These are phyloP conservation scores for Neodon shergylaensis DNA, from an alignment of 2,113 vertebrate species.

Conservation along the genomic window DNA sequence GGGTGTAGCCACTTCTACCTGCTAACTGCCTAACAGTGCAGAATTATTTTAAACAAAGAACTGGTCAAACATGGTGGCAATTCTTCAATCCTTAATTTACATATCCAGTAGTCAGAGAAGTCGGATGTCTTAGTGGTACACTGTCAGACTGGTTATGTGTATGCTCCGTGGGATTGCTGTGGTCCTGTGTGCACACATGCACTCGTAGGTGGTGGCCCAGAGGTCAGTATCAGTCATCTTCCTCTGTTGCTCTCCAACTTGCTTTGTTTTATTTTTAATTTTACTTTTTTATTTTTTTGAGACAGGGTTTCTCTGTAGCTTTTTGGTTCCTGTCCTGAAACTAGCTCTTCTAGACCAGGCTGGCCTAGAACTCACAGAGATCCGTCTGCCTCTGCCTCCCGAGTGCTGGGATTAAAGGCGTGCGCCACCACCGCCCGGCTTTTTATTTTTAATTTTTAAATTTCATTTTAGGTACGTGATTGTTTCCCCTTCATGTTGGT, in stretches of 20 bases:
- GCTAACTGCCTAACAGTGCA: too few relatives aligned
- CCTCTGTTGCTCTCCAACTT: too few relatives aligned
- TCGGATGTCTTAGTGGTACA: too few relatives aligned
- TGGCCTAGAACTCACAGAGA: too few relatives aligned
- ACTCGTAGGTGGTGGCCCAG: neutral
- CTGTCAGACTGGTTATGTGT: neutral
- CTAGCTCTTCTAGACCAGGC: too few relatives aligned
- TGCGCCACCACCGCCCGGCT: too few relatives aligned
- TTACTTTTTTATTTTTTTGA: too few relatives aligned
- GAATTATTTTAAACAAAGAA: neutral
- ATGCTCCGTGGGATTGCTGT: rapidly evolving
- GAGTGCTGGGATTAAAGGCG: too few relatives aligned
- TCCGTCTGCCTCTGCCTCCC: too few relatives aligned
- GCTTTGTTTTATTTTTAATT: neutral
- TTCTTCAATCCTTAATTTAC: neutral
- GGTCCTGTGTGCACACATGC: neutral
- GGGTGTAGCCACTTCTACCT: neutral
- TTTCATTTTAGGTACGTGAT: neutral
- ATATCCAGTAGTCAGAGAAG: neutral
- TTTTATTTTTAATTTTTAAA: neutral
- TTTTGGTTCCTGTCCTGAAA: too few relatives aligned
- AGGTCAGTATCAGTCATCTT: too few relatives aligned
- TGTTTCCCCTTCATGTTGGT: neutral
- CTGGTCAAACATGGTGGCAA: neutral
- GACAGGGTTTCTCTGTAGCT: too few relatives aligned